Evolutionary conservation across 2,888 invertebrate species (phyloP).

Genomic region (Patella caerulea): DNA sequence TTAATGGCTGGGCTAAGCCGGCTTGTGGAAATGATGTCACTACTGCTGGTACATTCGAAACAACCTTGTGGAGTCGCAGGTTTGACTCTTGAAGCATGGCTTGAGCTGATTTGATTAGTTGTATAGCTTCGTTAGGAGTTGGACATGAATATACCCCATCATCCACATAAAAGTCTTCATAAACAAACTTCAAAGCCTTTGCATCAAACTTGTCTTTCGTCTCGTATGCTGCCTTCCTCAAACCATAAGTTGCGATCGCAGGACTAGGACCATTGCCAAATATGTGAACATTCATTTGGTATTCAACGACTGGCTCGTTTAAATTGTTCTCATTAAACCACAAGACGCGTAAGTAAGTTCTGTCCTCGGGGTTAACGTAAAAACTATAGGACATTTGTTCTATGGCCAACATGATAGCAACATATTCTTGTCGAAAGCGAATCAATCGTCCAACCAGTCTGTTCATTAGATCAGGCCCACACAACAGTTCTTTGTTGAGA

Average conservation of each 20-base stretch:
- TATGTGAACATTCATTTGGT: conserved; percentile 29
- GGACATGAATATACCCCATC: too few relatives aligned
- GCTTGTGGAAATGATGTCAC: too few relatives aligned
- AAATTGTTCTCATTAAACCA: conserved; percentile 28
- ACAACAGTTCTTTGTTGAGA: conserved; percentile 25
- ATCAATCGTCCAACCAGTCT: conserved; percentile 24
- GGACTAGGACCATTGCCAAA: too few relatives aligned
- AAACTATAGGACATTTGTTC: conserved; percentile 25
- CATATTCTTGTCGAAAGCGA: conserved; percentile 22
- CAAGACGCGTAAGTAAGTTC: conserved; percentile 26
- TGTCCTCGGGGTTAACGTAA: neutral
- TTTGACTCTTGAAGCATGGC: too few relatives aligned
- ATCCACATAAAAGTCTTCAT: conserved; percentile 32
- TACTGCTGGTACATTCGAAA: too few relatives aligned
- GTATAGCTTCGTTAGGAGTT: too few relatives aligned
- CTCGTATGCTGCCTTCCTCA: too few relatives aligned
- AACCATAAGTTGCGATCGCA: too few relatives aligned
- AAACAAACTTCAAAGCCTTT: conserved; percentile 27
- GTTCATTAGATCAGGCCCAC: conserved; percentile 27
- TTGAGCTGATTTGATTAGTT: too few relatives aligned
- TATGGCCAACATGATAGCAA: conserved; percentile 27
- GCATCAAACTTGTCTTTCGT: too few relatives aligned
- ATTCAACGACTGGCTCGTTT: conserved; percentile 17
- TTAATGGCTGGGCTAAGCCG: too few relatives aligned
- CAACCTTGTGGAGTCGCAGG: too few relatives aligned